These are phyloP conservation scores for Leptura quadrifasciata DNA, from an alignment of 2,888 invertebrate genomes.

Conservation along the genomic window DNA sequence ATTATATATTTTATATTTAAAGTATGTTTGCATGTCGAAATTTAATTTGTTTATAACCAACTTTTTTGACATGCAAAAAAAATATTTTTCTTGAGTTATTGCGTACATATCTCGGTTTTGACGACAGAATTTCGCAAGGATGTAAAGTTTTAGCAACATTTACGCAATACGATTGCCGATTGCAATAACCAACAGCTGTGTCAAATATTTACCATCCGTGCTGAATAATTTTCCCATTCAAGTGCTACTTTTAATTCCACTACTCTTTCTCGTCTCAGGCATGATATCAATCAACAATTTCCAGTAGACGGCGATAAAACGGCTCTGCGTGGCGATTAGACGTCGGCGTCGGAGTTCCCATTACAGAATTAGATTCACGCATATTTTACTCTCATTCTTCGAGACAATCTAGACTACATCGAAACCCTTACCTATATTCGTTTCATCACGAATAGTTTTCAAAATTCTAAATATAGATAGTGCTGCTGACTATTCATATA, in stretches of 20 bases:
- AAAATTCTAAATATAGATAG: slow-evolving; percentile 4
- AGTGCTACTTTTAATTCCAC: background rate
- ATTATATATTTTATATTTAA: no score
- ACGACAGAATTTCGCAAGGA: no score
- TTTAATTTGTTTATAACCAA: no score
- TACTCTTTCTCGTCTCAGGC: background rate
- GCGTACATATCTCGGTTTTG: no score
- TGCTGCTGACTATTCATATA: background rate
- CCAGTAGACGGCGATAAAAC: slow-evolving; percentile 3
- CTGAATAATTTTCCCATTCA: no score
- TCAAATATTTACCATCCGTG: no score
- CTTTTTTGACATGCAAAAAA: no score
- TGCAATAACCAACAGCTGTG: no score
- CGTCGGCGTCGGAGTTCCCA: slow-evolving; percentile 7
- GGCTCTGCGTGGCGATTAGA: background rate
- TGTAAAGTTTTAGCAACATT: no score
- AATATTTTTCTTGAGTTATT: no score
- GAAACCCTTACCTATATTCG: slow-evolving; percentile 6
- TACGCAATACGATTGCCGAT: no score
- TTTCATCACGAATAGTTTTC: slow-evolving; percentile 3
- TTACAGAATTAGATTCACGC: slow-evolving; percentile 4
- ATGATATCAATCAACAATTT: background rate
- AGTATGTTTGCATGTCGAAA: no score
- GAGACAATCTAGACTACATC: background rate
- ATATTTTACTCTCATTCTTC: slow-evolving; percentile 7